Evolutionary conservation across 2,888 invertebrate species (phyloP), one percentile per base, ranked within the genome.

Genomic region (Esperia sulphurella): DNA sequence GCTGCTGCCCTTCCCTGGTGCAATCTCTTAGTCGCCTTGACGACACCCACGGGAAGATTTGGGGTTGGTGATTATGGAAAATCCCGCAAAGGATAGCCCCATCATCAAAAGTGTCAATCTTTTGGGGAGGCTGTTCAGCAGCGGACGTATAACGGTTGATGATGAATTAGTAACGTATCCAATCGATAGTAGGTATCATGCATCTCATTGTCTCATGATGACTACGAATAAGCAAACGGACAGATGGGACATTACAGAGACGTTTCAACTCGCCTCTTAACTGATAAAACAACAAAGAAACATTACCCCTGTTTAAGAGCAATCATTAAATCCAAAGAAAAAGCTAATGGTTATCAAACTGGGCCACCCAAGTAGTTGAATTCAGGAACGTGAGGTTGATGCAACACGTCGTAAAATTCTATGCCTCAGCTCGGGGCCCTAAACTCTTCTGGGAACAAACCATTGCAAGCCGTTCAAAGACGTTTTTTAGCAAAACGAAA

Each of bases 351-450:
- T 75, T 76, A 78, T 74, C 82, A 71, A 75, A 71, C 65, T 55
- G 65, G 86, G 68, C 87, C 88, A 87, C 88, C 88, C 88, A 87
- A 78, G 88, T 67, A 67, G 87, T 69, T 65, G 72, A 72, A 77
- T 79, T 81, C 71, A 61, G 73, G 71, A 76, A 77, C 80, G 79
- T 75, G 78, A 77, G 68, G 68, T 77, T 75, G 68, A 76, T 77
- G 80, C 79, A 76, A 81, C 87, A 85, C 83, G 59, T 86, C 75
- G 81, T 79, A 78, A 83, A 85, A 79, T 78, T 81, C 66, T 72
- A 68, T 63, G 35, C 10, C 35, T 35, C 10, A n/a, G 35, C 33
- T 33, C 75, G 74, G 77, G 21, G 21, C 54, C 51, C 72, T 61
- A 73, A 80, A 75, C 65, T 68, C 65, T 87, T 86, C 86, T 69